Percentiles rank a stretch among this genome's conserved stretches.
These are phyloP conservation scores for Sinonovacula constricta DNA, from an alignment of 1,140 invertebrate genomes.

Conservation along the genomic window DNA sequence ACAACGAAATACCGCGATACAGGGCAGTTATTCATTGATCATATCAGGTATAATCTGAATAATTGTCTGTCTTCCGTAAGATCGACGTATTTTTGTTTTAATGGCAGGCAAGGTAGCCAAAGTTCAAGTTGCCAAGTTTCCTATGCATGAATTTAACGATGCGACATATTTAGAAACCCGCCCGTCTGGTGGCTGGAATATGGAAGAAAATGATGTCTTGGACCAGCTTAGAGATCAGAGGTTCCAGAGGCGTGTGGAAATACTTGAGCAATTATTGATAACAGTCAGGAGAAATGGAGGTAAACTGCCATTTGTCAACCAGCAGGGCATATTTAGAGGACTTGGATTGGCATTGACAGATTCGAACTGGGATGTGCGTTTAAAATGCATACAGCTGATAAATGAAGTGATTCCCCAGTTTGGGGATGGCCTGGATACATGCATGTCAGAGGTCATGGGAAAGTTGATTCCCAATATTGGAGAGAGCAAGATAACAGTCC, in stretches of 20 bases:
- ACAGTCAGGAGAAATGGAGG: constrained; percentile 75
- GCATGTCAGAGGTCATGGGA: constrained; percentile 73
- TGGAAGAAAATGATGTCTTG: constrained; percentile 76
- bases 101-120: constrained; percentile 70
- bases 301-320: constrained; percentile 74
- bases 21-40: too few species aligned
- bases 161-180: constrained; percentile 66
- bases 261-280: constrained; percentile 74
- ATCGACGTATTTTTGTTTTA: constrained; percentile 48
- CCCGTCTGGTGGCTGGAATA: constrained; percentile 71
- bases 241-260: constrained; percentile 74
- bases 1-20: constrained; percentile 25
- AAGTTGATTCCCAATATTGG: constrained; percentile 76
- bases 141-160: constrained; percentile 71
- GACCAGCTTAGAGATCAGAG: constrained; percentile 74
- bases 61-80: constrained; percentile 13
- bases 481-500: constrained; percentile 74
- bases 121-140: constrained; percentile 73
- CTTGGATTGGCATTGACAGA: constrained; percentile 71
- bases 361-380: constrained; percentile 75
- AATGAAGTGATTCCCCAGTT: constrained; percentile 76
- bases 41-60: too few species aligned
- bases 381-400: constrained; percentile 76
- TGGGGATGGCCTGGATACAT: constrained; percentile 74
- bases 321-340: constrained; percentile 73